Evolutionary conservation across 2,797 vertebrate species (phyloP).

Genomic region (Prionace glauca): DNA sequence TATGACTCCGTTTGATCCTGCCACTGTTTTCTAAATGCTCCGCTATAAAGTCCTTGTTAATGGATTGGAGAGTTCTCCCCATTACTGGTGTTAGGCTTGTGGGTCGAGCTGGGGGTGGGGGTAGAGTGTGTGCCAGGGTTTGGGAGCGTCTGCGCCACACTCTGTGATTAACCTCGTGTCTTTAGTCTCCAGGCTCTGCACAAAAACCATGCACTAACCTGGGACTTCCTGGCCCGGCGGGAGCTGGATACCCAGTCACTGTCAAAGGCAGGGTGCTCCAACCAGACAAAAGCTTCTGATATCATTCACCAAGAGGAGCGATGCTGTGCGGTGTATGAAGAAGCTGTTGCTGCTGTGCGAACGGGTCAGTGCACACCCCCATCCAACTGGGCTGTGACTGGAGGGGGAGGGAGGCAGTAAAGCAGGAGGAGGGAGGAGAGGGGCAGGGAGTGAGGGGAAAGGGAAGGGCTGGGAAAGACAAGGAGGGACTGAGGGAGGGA

Average conservation of each 20-base stretch:
- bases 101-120: background rate
- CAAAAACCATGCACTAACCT: slow-evolving; percentile 69
- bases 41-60: too few relatives aligned
- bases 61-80: too few relatives aligned
- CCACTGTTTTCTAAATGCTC: too few relatives aligned
- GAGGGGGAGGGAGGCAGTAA: too few relatives aligned
- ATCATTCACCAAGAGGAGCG: slow-evolving; percentile 67
- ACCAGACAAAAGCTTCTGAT: slow-evolving; percentile 65
- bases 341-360: slow-evolving; percentile 66
- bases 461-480: background rate
- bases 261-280: slow-evolving; percentile 57
- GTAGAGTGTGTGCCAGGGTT: too few relatives aligned
- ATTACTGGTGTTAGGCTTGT: too few relatives aligned
- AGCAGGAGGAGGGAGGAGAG: too few relatives aligned
- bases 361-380: slow-evolving; percentile 60
- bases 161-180: background rate
- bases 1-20: too few relatives aligned
- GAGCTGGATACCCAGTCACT: slow-evolving; percentile 63
- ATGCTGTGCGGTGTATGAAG: slow-evolving; percentile 80
- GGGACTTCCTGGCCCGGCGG: slow-evolving; percentile 83
- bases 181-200: slow-evolving; percentile 71
- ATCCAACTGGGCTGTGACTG: too few relatives aligned
- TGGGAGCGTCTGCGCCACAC: background rate
- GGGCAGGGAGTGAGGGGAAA: background rate
- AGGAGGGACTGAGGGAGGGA: background rate